These are phyloP conservation scores for Antechinus stuartii DNA, from an alignment of 2,113 vertebrate genomes.

Conservation along the genomic window DNA sequence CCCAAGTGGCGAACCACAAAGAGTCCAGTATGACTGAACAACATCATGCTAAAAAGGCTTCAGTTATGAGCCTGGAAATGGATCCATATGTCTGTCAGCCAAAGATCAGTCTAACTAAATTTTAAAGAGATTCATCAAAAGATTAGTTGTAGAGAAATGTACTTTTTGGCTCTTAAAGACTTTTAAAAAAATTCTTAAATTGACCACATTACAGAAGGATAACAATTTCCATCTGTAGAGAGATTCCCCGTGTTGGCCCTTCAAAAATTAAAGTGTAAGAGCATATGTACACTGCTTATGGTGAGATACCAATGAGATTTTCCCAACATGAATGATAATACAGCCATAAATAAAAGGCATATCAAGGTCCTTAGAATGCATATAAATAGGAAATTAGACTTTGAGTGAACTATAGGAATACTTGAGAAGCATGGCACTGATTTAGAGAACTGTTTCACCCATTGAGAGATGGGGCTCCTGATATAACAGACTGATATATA, in stretches of 20 bases:
- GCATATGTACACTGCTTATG: neutral
- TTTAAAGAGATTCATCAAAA: neutral
- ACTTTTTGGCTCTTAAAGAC: neutral
- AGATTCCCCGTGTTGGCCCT: neutral
- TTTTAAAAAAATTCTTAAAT: neutral
- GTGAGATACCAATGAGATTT: neutral
- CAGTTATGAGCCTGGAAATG: neutral
- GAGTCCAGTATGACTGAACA: neutral
- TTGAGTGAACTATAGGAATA: neutral
- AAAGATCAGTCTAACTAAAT: neutral
- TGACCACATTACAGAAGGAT: neutral
- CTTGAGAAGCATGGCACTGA: slow-evolving; percentile 17
- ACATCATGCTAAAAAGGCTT: neutral
- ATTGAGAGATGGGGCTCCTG: neutral
- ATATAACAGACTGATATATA: slow-evolving; percentile 4
- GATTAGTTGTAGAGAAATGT: neutral
- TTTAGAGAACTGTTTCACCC: slow-evolving; percentile 17
- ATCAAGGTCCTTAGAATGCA: neutral
- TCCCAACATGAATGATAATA: neutral
- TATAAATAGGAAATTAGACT: slow-evolving; percentile 7
- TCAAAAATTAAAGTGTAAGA: neutral
- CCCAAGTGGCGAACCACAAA: neutral
- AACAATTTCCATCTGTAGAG: neutral
- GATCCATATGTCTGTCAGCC: neutral
- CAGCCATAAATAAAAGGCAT: neutral